These are phyloP conservation scores for Drosophila merina DNA, from an alignment of 2,888 invertebrate genomes.

Conservation along the genomic window DNA sequence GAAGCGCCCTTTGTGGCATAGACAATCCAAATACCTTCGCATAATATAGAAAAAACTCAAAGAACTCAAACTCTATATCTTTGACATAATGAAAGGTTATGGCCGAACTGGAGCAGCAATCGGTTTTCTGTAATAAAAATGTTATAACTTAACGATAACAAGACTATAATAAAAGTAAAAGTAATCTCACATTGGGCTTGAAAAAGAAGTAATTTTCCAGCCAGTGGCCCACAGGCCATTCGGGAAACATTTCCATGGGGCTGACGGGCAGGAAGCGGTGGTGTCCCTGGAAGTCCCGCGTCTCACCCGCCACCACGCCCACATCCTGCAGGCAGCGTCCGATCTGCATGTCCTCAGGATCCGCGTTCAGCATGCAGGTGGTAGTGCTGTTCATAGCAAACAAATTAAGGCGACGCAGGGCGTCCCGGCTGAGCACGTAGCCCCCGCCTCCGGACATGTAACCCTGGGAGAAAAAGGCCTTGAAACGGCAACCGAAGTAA, in stretches of 20 bases:
- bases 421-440: constrained; percentile 94
- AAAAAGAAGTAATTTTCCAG: constrained; percentile 2
- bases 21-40: constrained; percentile 39
- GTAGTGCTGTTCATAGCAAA: constrained; percentile 87
- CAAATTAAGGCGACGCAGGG: constrained; percentile 90
- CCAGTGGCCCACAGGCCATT: constrained; percentile 68
- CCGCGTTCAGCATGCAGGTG: constrained; percentile 85
- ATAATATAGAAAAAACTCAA: constrained; percentile 95
- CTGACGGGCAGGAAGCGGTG: constrained; percentile 95
- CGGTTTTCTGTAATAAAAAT: constrained; percentile 83
- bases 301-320: constrained; percentile 94
- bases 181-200: constrained; percentile 7
- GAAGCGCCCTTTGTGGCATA: constrained; percentile 23
- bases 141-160: too few relatives aligned
- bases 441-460: constrained; percentile 97
- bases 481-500: constrained; percentile 96
- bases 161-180: too few relatives aligned
- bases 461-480: constrained; percentile 87
- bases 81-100: constrained; percentile 98
- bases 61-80: constrained; percentile 95
- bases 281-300: constrained; percentile 91
- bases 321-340: constrained; percentile 92
- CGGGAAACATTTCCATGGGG: constrained; percentile 91
- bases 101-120: constrained; percentile 96
- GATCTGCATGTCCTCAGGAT: constrained; percentile 80